phyloP scores from a whole-genome alignment of 2,113 vertebrate genomes.

The Bufo gargarizans region DNA sequence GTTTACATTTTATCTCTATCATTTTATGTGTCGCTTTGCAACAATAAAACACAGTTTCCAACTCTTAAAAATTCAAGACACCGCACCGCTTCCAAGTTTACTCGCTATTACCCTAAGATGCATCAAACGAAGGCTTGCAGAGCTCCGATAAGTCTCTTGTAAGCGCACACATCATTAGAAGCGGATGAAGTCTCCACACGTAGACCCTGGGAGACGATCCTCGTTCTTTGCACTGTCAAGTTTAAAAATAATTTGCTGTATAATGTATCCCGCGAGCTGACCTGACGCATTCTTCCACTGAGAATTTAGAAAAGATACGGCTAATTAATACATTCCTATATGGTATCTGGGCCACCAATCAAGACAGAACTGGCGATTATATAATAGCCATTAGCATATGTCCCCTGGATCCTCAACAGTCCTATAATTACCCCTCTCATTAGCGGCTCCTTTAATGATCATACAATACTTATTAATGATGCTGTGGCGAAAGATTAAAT shows the following conservation, averaged over 20 bases:
- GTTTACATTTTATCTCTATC: neutral
- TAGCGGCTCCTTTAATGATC: conserved; percentile 12
- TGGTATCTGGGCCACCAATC: neutral
- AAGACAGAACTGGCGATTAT: neutral
- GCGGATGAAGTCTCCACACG: neutral
- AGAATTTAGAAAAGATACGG: conserved; percentile 1
- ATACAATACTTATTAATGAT: conserved; percentile 13
- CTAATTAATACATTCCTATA: neutral
- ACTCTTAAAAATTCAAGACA: neutral
- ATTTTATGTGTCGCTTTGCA: neutral
- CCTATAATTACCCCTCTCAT: conserved; percentile 31
- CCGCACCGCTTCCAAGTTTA: neutral
- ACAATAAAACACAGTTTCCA: neutral
- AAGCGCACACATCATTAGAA: neutral
- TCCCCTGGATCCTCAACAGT: neutral
- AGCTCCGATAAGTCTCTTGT: neutral
- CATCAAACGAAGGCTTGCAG: neutral
- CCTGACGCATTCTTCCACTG: neutral
- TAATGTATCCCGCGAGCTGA: neutral
- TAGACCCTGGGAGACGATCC: neutral
- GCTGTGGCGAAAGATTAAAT: conserved; percentile 5
- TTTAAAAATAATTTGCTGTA: conserved; percentile 23
- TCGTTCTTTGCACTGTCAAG: neutral
- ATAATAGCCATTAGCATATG: conserved; percentile 28
- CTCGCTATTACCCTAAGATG: neutral